Base-by-base conservation (phyloP, 2,888 invertebrate genomes). In the Rotaria socialis region DNA sequence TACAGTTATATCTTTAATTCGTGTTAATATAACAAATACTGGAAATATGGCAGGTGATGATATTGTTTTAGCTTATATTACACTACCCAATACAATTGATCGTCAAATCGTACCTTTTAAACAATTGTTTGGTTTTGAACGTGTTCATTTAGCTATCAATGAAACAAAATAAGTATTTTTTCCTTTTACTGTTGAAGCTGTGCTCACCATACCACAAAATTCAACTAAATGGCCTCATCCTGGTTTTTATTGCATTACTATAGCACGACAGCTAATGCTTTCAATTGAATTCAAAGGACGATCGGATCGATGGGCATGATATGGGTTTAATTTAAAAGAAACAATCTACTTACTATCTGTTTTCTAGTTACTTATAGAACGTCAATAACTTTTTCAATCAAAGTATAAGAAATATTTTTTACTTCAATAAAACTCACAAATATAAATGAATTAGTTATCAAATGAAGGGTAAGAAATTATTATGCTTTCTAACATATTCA, bases 101-200 rank as follows among this genome's bases (percentile, higher is more conserved):
- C 24, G n/a, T 22, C 24, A 11, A 58, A 22, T 58, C 8, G 58
- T n/a, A 22, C 58, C 58, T 11, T 58, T 58, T n/a, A 58, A 58
- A 58, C 58, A 58, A 58, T 58, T 58, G 8, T 58, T 58, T 58
- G 58, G 58, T n/a, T 58, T 58, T n/a, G 58, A 58, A 58, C 58
- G 58, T n/a, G 8, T 58, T 58, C 58, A 58, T 58, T 58, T 58
- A n/a, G n/a, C 22, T n/a, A 3, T 22, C 22, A 58, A 58, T 58
- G 58, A 58, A 58, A 58, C 58, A 58, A 58, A 58, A 58, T 22
- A 58, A n/a, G 58, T 58, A 22, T 58, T 6, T 19, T 58, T 58
- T n/a, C 22, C 58, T 22, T 58, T 58, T 19, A 58, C 58, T n/a
- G 8, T 58, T 2, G 58, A 11, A 58, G 22, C 58, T 5, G 58